Evolutionary conservation across 2,797 vertebrate species (phyloP), one percentile per base, ranked within the genome.

Genomic region (Pygocentrus nattereri): DNA sequence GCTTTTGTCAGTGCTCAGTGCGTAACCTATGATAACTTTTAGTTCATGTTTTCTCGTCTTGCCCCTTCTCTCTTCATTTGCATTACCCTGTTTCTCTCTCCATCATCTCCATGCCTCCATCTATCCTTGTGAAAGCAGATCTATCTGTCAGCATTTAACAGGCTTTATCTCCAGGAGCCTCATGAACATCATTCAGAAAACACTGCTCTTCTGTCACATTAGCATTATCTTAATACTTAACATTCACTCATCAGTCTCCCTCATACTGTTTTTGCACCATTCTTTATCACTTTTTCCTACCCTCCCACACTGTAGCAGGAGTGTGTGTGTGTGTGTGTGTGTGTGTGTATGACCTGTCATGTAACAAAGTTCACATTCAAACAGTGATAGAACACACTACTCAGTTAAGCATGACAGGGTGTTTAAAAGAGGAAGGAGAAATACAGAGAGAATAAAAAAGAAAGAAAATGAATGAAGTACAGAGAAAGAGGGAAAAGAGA

Each of bases 321-420:
- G 44, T 74, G 27, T 58, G 56, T 84, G 65, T 84, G 56, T 76
- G 79, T 76, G 80, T 52, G n/a, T n/a, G 62, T 76, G 62, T 75
- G 67, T 76, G 80, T 49, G 62, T 71, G 54, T 74, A 67, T 41
- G 25, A 58, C 27, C 61, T 67, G 73, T 79, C 77, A 77, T 58
- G 27, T 65, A 58, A 76, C 54, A 76, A 52, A 61, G 41, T 23
- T 49, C 30, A 81, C 50, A 62, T 54, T 61, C 41, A 31, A 62
- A 31, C 38, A 74, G 34, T 47, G 44, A 74, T 58, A 64, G 70
- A 38, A 54, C 73, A 47, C 58, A 62, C 56, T 58, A 76, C 25
- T 69, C 18, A 23, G 50, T 34, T 72, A 0, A 64, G 11, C 56
- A 25, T 44, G 49, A 30, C 16, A 5, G 41, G 50, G 41, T 10